Conservation (phyloP, 2,113 vertebrate genomes). For the Rhinolophus sinicus region DNA sequence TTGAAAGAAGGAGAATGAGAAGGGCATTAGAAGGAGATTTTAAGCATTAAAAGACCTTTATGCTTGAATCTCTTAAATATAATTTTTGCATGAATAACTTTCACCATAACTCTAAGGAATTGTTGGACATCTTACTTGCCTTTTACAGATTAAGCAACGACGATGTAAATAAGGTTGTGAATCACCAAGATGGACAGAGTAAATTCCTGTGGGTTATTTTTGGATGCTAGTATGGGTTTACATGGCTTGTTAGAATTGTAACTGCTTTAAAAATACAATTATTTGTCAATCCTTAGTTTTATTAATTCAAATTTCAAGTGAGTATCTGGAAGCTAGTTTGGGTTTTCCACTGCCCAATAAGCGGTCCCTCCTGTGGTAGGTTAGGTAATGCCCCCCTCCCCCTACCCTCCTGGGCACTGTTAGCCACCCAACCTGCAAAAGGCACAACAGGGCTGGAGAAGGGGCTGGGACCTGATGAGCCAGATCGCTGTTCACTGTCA, state of each 20-base stretch:
- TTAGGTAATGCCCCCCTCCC: too few relatives aligned
- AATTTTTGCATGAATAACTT: conserved; percentile 22
- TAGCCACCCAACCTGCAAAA: not conserved
- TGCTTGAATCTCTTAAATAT: not conserved
- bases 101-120: not conserved
- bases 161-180: not conserved
- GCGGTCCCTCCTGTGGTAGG: not conserved
- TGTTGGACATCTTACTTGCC: not conserved
- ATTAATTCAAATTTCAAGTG: not conserved
- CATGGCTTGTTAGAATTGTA: not conserved
- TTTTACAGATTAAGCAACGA: not conserved
- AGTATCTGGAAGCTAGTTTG: not conserved
- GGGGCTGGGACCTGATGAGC: not conserved
- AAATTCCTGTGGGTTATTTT: not conserved
- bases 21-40: not conserved
- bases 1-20: not conserved
- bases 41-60: not conserved
- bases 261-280: not conserved
- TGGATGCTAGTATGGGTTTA: not conserved
- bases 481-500: rapidly evolving
- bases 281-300: not conserved
- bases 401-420: not conserved
- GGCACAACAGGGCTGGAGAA: not conserved
- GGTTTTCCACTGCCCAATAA: not conserved
- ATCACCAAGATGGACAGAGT: not conserved